These are phyloP conservation scores for Tinamus major DNA, from an alignment of 2,797 vertebrate genomes.

Conservation along the genomic window DNA sequence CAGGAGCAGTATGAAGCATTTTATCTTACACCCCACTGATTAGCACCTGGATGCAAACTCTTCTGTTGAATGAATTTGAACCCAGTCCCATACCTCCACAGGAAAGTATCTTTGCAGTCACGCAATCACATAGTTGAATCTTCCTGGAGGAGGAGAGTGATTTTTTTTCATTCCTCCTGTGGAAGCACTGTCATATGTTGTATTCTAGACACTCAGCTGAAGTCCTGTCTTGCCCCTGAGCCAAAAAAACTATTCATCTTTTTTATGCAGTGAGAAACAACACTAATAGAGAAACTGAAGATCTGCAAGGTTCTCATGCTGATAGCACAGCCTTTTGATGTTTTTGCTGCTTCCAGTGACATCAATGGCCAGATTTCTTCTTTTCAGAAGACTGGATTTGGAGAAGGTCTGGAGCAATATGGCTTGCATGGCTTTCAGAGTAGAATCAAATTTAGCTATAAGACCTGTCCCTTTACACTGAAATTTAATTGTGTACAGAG, in stretches of 20 bases:
- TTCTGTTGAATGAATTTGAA: background rate
- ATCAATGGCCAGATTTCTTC: background rate
- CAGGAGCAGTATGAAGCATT: background rate
- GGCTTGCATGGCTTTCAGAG: background rate
- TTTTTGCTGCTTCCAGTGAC: background rate
- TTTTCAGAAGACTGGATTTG: background rate
- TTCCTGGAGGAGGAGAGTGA: background rate
- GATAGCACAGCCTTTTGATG: background rate
- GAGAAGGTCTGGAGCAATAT: background rate
- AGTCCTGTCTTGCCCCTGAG: background rate
- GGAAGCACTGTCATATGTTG: background rate
- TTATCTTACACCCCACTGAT: background rate
- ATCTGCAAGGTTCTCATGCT: background rate
- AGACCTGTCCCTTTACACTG: background rate
- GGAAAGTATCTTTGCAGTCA: background rate
- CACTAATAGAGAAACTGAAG: background rate
- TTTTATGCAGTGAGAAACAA: background rate
- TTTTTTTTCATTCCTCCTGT: background rate
- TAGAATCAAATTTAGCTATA: background rate
- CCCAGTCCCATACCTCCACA: background rate
- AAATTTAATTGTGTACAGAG: background rate
- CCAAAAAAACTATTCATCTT: background rate
- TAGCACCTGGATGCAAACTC: background rate
- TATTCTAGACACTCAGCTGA: background rate
- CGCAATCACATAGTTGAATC: rapidly evolving